A percentile compares a stretch with the other conserved stretches of the same genome.
Conservation (phyloP, 2,888 invertebrate species). For the Acrocyrtus sp. region DNA sequence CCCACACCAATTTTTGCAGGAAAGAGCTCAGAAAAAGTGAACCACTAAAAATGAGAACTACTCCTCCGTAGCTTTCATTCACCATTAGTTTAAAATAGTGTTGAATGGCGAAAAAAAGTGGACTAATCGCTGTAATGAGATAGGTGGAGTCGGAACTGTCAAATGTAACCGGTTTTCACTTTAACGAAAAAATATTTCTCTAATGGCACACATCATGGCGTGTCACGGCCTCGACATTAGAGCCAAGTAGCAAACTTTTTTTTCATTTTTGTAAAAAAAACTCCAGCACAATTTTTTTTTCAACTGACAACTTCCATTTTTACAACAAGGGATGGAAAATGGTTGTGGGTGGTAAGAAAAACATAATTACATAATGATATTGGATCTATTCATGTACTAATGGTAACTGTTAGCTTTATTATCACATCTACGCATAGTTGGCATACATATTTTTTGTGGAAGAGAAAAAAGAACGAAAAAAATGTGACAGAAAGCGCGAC, state of each 20-base stretch:
- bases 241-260: too few relatives aligned
- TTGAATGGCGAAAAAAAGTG: too few relatives aligned
- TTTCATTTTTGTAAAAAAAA: too few relatives aligned
- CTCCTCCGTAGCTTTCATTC: too few relatives aligned
- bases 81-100: not conserved
- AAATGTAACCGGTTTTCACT: not conserved
- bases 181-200: not conserved
- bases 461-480: not conserved
- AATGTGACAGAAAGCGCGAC: not conserved
- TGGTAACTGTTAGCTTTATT: too few relatives aligned
- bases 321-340: not conserved
- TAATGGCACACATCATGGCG: not conserved
- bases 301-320: not conserved
- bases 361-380: constrained; percentile 34
- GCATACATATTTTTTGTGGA: too few relatives aligned
- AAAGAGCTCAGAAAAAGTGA: too few relatives aligned
- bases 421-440: too few relatives aligned
- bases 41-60: too few relatives aligned
- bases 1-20: too few relatives aligned
- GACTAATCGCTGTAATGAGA: not conserved
- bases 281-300: not conserved
- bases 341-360: constrained; percentile 1
- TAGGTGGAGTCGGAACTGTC: not conserved
- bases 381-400: constrained; percentile 17
- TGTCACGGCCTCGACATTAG: not conserved